Base-by-base conservation (phyloP, 1,140 invertebrate species). In the Drosophila parabipectinata region DNA sequence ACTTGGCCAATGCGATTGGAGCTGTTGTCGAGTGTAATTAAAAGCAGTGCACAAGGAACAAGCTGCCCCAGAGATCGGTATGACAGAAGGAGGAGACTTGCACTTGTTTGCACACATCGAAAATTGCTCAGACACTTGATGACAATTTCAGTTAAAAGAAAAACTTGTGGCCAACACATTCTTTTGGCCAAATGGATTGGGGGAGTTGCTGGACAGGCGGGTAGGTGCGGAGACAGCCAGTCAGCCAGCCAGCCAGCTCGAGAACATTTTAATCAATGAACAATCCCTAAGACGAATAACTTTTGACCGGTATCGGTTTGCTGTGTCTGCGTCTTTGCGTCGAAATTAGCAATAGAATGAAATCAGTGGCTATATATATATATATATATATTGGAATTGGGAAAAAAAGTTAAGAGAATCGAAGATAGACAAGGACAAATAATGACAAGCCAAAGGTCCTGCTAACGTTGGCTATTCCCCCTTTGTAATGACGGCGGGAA, bases 31-130 rank as follows among this genome's bases (percentile, higher is more conserved):
- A 61, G 62, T 71, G 82, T 87, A 87, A 87, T 85, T 85, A 85
- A 87, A 87, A 85, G 78, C 78, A 85, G 79, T 61, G 79, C 74
- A 74, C 68, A 54, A 47, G 63, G 56, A 79, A 76, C 59, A 75
- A 44, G 48, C 63, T 51, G 61, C 12, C 41, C 47, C 21, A 47
- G 39, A 44, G 18, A 39, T 28, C 32, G 28, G 39, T 28, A 8
- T 32, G 51, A 44, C 7, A 4, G 58, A 39, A 15, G 32, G 18
- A 18, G 6, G 9, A 37, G 44, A 51, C 41, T 47, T 63, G 71
- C 71, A 87, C 82, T 85, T 85, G 81, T 85, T 85, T 85, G 81
- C 81, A 87, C 81, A 87, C 82, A 85, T 87, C 81, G 78, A 87
- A 67, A 87, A 87, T 87, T 72, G 74, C 83, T 61, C 74, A 82